Evolutionary conservation across 1,140 invertebrate genomes (phyloP).

Genomic region (Zaprionus ornatus): DNA sequence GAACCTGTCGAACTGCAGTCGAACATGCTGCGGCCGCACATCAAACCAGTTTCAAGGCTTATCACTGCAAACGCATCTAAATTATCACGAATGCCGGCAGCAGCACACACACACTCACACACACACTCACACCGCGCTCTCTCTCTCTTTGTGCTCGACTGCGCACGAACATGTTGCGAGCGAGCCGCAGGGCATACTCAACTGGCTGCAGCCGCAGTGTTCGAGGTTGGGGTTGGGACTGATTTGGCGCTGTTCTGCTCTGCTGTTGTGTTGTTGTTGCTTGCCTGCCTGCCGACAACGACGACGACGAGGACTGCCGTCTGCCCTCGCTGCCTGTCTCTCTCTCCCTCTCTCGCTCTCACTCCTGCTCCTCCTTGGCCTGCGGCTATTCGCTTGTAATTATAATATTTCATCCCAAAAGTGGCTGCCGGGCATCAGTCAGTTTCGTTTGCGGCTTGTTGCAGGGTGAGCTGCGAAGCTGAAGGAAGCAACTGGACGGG

Average conservation of each 20-base stretch:
- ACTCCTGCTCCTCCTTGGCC: conserved; percentile 71
- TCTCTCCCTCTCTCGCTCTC: conserved; percentile 21
- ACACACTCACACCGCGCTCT: not conserved
- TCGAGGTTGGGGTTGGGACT: conserved; percentile 36
- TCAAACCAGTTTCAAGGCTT: conserved; percentile 75
- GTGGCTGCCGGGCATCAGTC: conserved; percentile 80
- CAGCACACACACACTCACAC: conserved; percentile 23
- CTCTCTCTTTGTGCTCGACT: not conserved
- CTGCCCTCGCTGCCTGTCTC: conserved; percentile 1
- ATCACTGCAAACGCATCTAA: conserved; percentile 70
- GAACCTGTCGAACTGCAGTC: conserved; percentile 55
- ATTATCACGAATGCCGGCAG: conserved; percentile 76
- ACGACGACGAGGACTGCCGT: conserved; percentile 15
- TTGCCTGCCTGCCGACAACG: conserved; percentile 29
- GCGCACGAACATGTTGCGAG: conserved; percentile 69
- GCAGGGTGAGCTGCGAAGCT: conserved; percentile 38
- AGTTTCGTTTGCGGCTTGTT: conserved; percentile 78
- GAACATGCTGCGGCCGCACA: conserved; percentile 66
- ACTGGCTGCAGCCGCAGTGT: conserved; percentile 23
- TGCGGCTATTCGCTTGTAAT: conserved; percentile 82
- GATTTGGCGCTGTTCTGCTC: conserved; percentile 35
- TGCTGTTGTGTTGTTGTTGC: conserved; percentile 21
- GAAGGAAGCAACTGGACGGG: not conserved
- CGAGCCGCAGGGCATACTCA: conserved; percentile 31
- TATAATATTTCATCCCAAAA: conserved; percentile 84